Base-by-base conservation (phyloP, 2,113 vertebrate genomes). In the Phylloscopus trochilus region DNA sequence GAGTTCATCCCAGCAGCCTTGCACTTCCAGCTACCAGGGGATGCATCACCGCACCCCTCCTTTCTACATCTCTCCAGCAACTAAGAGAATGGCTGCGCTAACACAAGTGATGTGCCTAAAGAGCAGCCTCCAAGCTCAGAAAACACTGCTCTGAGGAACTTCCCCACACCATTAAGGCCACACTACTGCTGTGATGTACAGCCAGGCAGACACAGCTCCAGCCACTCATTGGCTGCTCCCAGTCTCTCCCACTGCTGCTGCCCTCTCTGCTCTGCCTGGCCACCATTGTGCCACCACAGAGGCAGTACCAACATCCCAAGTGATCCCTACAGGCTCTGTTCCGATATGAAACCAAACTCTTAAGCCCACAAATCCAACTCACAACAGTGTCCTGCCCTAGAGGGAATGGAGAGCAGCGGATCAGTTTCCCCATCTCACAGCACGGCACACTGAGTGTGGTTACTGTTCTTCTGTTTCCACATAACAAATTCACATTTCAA, bases 371-470 rank as follows among this genome's bases (percentile, higher is more conserved):
- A 27, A 73, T 41, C 74, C 58, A 86, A 43, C 19, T 30, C 15
- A 46, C 4, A 26, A 51, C 24, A 69, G 22, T 0, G 0, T 6
- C 47, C 28, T 47, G 33, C 13, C 20, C n/a, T 43, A 64, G 27
- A 73, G 3, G 10, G 35, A 37, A 24, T 0, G 0, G 33, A 43
- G 30, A 64, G 7, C 39, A 87, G 33, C 24, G 52, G 69, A 72
- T 35, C 1, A 1, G 17, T 63, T 59, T 51, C 21, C 31, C 10
- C 30, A 62, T 49, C 53, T 68, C 55, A 59, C 74, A 89, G 70
- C 27, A 72, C 0, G 0, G 27, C 31, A 56, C 3, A 2, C 39
- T 41, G 16, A 92, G 12, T 4, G 35, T 52, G 16, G 47, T 59
- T 78, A 70, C 18, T 8, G 28, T 31, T 86, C 7, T 33, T 87